These are phyloP conservation scores for Muschampia plurimacula DNA, from an alignment of 2,888 invertebrate species.

Conservation along the genomic window DNA sequence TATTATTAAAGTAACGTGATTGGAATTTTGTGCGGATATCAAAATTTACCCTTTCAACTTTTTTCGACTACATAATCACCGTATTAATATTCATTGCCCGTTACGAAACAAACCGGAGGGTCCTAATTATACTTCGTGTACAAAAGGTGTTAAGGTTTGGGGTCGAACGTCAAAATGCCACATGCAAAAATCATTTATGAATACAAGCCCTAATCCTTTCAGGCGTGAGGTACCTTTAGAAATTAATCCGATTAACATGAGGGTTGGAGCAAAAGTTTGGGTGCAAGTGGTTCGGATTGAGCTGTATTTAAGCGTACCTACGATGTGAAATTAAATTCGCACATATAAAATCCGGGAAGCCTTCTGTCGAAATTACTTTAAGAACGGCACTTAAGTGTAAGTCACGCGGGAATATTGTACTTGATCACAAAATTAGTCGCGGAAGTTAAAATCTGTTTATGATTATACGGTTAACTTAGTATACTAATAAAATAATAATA, in stretches of 20 bases:
- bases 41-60: slow-evolving; percentile 22
- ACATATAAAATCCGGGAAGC: slow-evolving; percentile 13
- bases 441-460: slow-evolving; percentile 6
- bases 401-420: slow-evolving; percentile 3
- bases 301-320: slow-evolving; percentile 21
- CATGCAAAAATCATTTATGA: slow-evolving; percentile 74
- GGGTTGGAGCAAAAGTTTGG: slow-evolving; percentile 52
- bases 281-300: slow-evolving; percentile 34
- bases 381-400: slow-evolving; percentile 18
- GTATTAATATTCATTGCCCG: slow-evolving; percentile 79
- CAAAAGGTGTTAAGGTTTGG: slow-evolving; percentile 65
- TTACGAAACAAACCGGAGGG: slow-evolving; percentile 70
- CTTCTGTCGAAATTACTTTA: slow-evolving; percentile 18
- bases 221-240: slow-evolving; percentile 65
- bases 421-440: slow-evolving; percentile 5
- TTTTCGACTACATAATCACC: slow-evolving; percentile 46
- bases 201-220: slow-evolving; percentile 61
- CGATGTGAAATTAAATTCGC: slow-evolving; percentile 27
- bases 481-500: background rate
- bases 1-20: slow-evolving; percentile 1
- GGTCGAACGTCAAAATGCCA: slow-evolving; percentile 66
- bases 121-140: slow-evolving; percentile 61
- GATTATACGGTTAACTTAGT: background rate
- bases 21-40: background rate
- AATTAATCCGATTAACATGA: slow-evolving; percentile 76